A percentile compares a stretch with the other conserved stretches of the same genome.
phyloP scores from a whole-genome alignment of 2,113 vertebrate genomes.

The Pithys albifrons region DNA sequence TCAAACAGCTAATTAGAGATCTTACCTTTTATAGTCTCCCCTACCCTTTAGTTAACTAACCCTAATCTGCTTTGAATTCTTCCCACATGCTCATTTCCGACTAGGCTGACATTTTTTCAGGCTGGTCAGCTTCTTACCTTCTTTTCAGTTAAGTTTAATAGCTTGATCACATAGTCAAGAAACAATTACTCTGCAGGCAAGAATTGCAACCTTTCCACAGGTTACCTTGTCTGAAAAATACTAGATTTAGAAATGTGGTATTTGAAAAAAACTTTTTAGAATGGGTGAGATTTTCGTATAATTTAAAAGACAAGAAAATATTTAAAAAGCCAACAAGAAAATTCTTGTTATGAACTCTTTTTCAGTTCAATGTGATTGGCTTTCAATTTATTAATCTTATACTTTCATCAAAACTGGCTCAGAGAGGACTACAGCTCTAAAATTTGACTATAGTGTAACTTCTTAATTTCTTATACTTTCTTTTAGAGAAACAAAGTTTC shows the following conservation, averaged over 20 bases:
- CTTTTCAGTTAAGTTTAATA: not conserved
- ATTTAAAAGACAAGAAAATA: not conserved
- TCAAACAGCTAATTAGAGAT: constrained; percentile 27
- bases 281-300: not conserved
- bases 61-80: constrained; percentile 23
- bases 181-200: not conserved
- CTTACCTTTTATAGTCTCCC: not conserved
- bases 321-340: not conserved
- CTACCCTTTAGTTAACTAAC: not conserved
- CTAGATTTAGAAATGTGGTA: not conserved
- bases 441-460: not conserved
- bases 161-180: not conserved
- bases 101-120: not conserved
- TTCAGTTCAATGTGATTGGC: not conserved
- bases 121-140: not conserved
- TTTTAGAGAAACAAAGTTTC: not conserved
- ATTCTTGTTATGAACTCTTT: not conserved
- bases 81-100: not conserved
- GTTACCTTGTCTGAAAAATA: not conserved
- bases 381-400: not conserved
- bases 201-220: not conserved
- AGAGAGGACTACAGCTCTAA: not conserved
- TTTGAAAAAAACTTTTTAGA: not conserved
- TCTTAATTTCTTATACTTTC: not conserved
- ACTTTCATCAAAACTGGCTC: not conserved